Evolutionary conservation across 2,113 vertebrate species (phyloP).

Genomic region (Aythya baeri): DNA sequence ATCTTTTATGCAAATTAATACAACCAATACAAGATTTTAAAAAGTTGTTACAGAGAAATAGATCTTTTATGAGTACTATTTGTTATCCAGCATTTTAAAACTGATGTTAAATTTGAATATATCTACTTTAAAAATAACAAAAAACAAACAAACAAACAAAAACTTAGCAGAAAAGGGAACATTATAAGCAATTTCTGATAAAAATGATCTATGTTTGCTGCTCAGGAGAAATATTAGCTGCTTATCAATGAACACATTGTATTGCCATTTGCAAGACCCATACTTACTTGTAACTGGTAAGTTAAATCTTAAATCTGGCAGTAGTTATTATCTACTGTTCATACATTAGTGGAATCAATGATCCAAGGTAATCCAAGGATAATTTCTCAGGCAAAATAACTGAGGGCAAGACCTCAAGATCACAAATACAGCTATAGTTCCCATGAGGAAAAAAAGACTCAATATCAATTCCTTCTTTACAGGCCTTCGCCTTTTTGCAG

Average conservation of each 20-base stretch:
- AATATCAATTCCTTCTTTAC: conserved; percentile 38
- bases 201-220: background rate
- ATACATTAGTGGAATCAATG: conserved; percentile 60
- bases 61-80: background rate
- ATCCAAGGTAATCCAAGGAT: conserved; percentile 57
- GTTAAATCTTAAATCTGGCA: conserved; percentile 25
- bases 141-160: background rate
- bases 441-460: conserved; percentile 23
- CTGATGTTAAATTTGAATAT: background rate
- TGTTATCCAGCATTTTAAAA: conserved; percentile 11
- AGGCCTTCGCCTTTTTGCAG: conserved; percentile 18
- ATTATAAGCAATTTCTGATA: background rate
- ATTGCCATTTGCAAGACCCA: conserved; percentile 5
- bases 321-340: background rate
- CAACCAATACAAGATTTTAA: conserved; percentile 8
- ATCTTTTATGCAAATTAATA: conserved; percentile 42
- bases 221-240: background rate
- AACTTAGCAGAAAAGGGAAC: background rate
- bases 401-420: conserved; percentile 25
- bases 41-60: background rate
- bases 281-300: conserved; percentile 34
- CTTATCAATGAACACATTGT: conserved; percentile 20
- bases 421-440: conserved; percentile 17
- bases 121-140: background rate
- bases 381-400: conserved; percentile 68